Percentiles rank a stretch among this genome's conserved stretches.
These are phyloP conservation scores for Anoura caudifer DNA, from an alignment of 2,113 vertebrate genomes.

Conservation along the genomic window DNA sequence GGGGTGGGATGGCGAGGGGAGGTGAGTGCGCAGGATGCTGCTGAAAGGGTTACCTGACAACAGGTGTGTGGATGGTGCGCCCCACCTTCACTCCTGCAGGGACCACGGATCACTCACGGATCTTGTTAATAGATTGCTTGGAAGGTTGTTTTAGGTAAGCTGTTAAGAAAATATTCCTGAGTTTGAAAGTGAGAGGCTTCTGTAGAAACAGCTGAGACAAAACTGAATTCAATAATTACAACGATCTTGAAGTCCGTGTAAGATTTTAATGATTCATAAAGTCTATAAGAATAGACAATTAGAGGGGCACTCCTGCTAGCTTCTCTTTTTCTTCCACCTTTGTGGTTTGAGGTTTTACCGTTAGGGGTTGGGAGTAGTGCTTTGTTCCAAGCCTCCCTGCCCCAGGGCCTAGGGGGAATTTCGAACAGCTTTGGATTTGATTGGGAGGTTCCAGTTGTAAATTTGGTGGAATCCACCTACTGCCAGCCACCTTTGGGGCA, in stretches of 20 bases:
- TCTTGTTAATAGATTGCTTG: neutral
- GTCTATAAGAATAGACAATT: conserved; percentile 43
- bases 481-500: neutral
- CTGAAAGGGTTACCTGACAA: conserved; percentile 51
- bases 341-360: conserved; percentile 67
- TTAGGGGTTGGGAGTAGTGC: neutral
- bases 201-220: neutral
- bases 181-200: conserved; percentile 23
- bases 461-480: neutral
- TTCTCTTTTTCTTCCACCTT: conserved; percentile 38
- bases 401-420: neutral
- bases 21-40: neutral
- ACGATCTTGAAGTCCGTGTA: conserved; percentile 1
- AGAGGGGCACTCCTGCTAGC: neutral
- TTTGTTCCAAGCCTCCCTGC: conserved; percentile 46
- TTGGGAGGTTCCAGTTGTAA: neutral
- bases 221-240: conserved; percentile 6
- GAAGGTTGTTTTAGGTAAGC: neutral
- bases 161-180: neutral
- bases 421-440: neutral
- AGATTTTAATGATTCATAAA: conserved; percentile 62
- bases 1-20: neutral
- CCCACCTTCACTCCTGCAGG: neutral
- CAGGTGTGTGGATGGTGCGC: conserved; percentile 44
- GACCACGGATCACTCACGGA: neutral